Evolutionary conservation across 1,140 invertebrate species (phyloP).

Genomic region (Venturia canescens): DNA sequence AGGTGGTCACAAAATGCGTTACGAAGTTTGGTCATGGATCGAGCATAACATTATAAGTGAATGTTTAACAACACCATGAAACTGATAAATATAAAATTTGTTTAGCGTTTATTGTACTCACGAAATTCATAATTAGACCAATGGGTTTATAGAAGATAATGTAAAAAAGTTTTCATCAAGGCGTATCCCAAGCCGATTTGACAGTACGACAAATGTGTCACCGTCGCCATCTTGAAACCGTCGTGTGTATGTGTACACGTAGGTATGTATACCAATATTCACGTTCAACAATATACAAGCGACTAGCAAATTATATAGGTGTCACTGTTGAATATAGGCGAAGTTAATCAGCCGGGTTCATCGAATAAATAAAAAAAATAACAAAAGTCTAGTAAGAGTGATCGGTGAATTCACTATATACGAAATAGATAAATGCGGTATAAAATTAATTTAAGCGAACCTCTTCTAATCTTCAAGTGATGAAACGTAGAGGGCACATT

Average conservation of each 20-base stretch:
- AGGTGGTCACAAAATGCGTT: constrained; percentile 6
- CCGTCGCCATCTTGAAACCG: constrained; percentile 71
- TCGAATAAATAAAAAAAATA: not conserved
- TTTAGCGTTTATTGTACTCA: constrained; percentile 41
- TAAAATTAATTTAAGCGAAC: no score
- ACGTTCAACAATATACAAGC: no score
- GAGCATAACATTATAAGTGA: constrained; percentile 1
- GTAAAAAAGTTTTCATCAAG: constrained; percentile 61
- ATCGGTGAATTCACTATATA: not conserved
- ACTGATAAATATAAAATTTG: constrained; percentile 1
- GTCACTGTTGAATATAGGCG: not conserved
- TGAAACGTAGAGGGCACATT: no score
- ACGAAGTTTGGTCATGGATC: constrained; percentile 30
- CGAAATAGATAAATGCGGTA: not conserved
- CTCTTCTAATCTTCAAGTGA: no score
- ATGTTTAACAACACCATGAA: constrained; percentile 8
- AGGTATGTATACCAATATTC: not conserved
- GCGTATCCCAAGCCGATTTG: constrained; percentile 74
- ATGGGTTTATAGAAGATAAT: constrained; percentile 38
- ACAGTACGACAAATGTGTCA: constrained; percentile 69
- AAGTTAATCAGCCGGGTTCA: not conserved
- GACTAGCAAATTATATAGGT: not conserved
- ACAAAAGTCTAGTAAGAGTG: not conserved
- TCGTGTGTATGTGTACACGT: not conserved
- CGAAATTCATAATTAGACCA: constrained; percentile 52